Base-by-base conservation (phyloP, 2,797 vertebrate genomes). In the Pogoniulus pusillus region DNA sequence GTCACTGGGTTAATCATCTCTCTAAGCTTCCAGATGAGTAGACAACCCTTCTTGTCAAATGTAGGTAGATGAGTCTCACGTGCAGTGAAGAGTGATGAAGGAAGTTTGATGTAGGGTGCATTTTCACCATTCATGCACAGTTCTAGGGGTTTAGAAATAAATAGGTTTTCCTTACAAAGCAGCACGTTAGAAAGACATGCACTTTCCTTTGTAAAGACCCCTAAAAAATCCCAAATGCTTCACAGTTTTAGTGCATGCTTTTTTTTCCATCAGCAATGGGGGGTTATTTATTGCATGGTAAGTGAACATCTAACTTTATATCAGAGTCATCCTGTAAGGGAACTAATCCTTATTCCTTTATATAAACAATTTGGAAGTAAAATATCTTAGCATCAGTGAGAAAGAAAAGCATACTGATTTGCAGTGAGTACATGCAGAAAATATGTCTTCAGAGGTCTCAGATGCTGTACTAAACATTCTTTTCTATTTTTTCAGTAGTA, bases 11-110 rank as follows among this genome's bases (percentile, higher is more conserved):
- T 68, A 85, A 65, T 69, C 76, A 81, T 68, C 57, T 82, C 34
- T 87, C 82, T 57, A 34, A 84, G 60, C 62, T 96, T 95, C 79
- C 81, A 90, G 85, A 93, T 93, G 87, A 93, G 63, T 79, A 85
- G 75, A n/a, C 77, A 88, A 29, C 7, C 71, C 51, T 89, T 83
- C 77, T 76, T 94, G 51, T 74, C 81, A 86, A 78, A 91, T 91
- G 29, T 80, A 89, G 64, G 72, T 79, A 93, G 84, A 83, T 86
- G 79, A 53, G 37, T 77, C 51, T 84, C 68, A 80, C 47, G 54
- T 91, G 72, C 18, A 2, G 71, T 92, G 83, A 93, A 75, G 60
- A 80, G 62, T 49, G 53, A 86, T 73, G 49, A 82, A 78, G 47
- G 39, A 86, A 88, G 69, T 63, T 86, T 1, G 0, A 49, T 65